Evolutionary conservation across 2,888 invertebrate genomes (phyloP), one percentile per base, ranked within the genome.

Genomic region (Volucella bombylans): DNA sequence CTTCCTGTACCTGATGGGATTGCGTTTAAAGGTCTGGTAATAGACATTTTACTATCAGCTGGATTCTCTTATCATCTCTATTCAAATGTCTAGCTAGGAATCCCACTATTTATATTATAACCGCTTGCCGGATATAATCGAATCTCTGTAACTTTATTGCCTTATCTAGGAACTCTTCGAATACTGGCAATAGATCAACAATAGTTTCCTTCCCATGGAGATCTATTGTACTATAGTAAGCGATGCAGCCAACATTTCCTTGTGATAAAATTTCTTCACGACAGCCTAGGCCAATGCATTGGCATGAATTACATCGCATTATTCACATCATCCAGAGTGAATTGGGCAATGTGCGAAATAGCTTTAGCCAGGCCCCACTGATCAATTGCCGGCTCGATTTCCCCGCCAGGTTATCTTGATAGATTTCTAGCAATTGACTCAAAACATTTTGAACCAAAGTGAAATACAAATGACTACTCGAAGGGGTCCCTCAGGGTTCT

Each of bases 41-140:
- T 57, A 99, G 93, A 79, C 98, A 94, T 88, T 95, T 94, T 9
- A 99, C 96, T 89, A 99, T 99, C 12, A 99, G 98, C 90, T 96
- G 96, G 88, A 99, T 96, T 89, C 97, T 93, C 3, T 95, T 94
- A 92, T 99, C 98, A 86, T 95, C 95, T 86, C 96, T 96, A 88
- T 97, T 97, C 89, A 99, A 94, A 94, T 99, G 98, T 54, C 97
- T 94, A n/a, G 99, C 99, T 88, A 99, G 93, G 0, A 97, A 97
- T 4, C 99, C 99, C 96, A 99, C n/a, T n/a, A n/a, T n/a, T n/a
- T n/a, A n/a, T 98, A 72, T 96, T 71, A 99, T 98, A 71, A 99
- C 98, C 83, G 98, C 96, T 91, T 99, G 98, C 18, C 99, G 95
- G 68, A 98, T 97, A n/a, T 97, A 95, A 92, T 99, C 99, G 90